Percentiles rank a stretch among this genome's conserved stretches.
phyloP scores from a whole-genome alignment of 2,888 invertebrate species.

The Tholera decimalis region DNA sequence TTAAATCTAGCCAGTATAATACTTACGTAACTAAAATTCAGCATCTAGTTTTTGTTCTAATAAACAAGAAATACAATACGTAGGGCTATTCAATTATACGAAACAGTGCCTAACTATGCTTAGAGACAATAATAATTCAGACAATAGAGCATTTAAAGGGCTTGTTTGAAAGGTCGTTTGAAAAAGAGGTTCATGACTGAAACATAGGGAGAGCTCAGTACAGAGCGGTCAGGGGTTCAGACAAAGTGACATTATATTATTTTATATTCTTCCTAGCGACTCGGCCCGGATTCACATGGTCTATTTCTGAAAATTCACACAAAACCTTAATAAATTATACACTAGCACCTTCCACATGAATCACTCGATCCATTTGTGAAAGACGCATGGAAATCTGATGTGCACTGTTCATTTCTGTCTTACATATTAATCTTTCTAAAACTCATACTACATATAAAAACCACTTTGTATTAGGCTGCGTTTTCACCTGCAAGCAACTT shows the following conservation, averaged over 20 bases:
- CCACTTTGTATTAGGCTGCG: no score
- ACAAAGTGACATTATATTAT: background rate
- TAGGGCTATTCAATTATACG: constrained; percentile 33
- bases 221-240: background rate
- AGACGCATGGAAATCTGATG: no score
- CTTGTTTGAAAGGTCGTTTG: constrained; percentile 56
- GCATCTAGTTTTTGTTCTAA: constrained; percentile 20
- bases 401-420: no score
- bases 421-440: no score
- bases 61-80: constrained; percentile 29
- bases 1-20: constrained; percentile 6
- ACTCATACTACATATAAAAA: no score
- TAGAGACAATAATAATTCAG: constrained; percentile 39
- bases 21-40: background rate
- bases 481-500: no score
- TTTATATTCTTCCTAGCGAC: no score
- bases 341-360: no score
- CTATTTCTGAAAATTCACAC: no score
- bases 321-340: no score
- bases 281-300: no score
- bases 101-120: constrained; percentile 17
- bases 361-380: no score
- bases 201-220: constrained; percentile 16
- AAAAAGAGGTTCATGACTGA: constrained; percentile 57
- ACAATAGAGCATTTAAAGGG: constrained; percentile 28